phyloP scores from a whole-genome alignment of 1,140 invertebrate species.

The Aphidius ervi region DNA sequence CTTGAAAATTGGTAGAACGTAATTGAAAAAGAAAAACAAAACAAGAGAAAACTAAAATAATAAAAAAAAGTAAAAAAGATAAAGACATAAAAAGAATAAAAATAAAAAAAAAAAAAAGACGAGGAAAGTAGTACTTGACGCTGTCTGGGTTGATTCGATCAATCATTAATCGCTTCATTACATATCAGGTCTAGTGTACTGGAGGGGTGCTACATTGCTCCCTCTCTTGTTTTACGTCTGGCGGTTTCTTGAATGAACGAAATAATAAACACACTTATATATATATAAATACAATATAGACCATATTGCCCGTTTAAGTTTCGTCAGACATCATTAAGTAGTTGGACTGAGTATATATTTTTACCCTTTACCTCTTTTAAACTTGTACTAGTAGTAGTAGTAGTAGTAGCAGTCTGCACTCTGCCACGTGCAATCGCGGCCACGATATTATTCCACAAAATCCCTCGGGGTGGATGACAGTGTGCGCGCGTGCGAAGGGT shows the following conservation, averaged over 20 bases:
- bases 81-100: not conserved
- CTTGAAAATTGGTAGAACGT: too few species aligned
- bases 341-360: not conserved
- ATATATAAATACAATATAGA: not conserved
- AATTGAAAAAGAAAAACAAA: too few species aligned
- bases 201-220: not conserved
- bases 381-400: too few species aligned
- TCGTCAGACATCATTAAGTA: constrained; percentile 21
- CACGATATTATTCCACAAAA: constrained; percentile 25
- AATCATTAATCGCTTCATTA: constrained; percentile 29
- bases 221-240: not conserved
- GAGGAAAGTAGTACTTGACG: constrained; percentile 24
- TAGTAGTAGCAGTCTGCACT: not conserved
- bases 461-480: constrained; percentile 37
- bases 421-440: constrained; percentile 10
- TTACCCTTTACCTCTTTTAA: too few species aligned
- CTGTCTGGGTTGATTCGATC: constrained; percentile 25
- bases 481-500: constrained; percentile 10
- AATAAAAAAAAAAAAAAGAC: not conserved
- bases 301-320: constrained; percentile 2
- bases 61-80: too few species aligned
- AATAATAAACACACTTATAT: constrained; percentile 1
- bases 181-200: constrained; percentile 12
- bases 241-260: constrained; percentile 19
- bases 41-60: too few species aligned